phyloP scores from a whole-genome alignment of 2,113 vertebrate species.

The Zosterops pallidus region DNA sequence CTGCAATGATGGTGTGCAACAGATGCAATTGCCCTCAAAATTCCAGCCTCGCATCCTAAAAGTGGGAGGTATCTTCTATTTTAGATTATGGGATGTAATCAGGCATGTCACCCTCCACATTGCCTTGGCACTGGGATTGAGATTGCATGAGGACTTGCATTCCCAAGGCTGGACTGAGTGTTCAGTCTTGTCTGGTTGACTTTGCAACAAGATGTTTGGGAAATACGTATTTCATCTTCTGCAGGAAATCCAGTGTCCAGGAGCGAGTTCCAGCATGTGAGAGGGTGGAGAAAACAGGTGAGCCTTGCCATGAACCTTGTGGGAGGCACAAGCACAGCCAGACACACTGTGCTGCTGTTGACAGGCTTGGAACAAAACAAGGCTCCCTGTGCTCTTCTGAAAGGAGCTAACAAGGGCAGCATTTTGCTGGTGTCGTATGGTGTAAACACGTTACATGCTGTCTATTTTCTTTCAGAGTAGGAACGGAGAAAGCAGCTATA shows the following conservation, averaged over 20 bases:
- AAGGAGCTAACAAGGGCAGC: neutral
- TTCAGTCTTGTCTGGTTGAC: neutral
- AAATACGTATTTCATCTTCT: accelerated
- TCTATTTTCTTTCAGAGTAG: neutral
- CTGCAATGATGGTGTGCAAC: neutral
- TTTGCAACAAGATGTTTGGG: neutral
- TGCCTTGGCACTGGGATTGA: neutral
- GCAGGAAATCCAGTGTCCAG: neutral
- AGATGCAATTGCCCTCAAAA: accelerated
- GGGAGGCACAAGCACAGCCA: neutral
- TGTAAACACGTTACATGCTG: neutral
- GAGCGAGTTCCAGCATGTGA: accelerated
- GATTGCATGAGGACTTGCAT: accelerated
- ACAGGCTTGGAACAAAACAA: neutral
- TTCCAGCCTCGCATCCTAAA: neutral
- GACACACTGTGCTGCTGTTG: neutral
- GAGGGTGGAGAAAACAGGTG: neutral
- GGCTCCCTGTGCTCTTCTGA: neutral
- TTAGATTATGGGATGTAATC: neutral
- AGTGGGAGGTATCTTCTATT: neutral
- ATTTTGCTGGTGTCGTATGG: neutral
- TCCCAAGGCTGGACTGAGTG: neutral
- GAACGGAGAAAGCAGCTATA: neutral
- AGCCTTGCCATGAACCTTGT: neutral
- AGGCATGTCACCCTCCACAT: neutral